Conservation (phyloP, 2,888 invertebrate species). For the Troides aeacus region DNA sequence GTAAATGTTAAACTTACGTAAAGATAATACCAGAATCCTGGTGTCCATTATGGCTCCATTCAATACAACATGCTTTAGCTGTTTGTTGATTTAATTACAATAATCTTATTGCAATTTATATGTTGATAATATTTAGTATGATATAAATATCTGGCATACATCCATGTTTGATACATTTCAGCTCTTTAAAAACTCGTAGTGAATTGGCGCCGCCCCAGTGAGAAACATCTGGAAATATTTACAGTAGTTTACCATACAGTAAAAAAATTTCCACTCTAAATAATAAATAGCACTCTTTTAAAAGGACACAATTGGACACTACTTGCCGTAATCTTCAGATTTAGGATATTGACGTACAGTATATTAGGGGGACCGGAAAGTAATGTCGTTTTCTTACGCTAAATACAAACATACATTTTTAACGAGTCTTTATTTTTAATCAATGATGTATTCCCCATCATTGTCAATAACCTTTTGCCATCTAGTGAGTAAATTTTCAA, state of each 20-base stretch:
- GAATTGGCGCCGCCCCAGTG: slow-evolving; percentile 31
- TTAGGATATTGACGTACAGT: no score
- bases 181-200: slow-evolving; percentile 30
- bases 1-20: not conserved
- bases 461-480: no score
- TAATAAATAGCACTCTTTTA: not conserved
- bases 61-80: slow-evolving; percentile 1
- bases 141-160: slow-evolving; percentile 23
- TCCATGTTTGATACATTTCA: slow-evolving; percentile 29
- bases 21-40: not conserved
- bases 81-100: not conserved
- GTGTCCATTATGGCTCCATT: slow-evolving; percentile 4
- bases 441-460: no score
- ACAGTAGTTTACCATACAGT: slow-evolving; percentile 6
- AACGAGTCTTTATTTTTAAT: no score
- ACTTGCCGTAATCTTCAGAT: no score
- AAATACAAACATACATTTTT: no score
- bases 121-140: slow-evolving; percentile 5
- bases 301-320: no score
- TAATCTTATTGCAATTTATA: not conserved
- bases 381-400: no score
- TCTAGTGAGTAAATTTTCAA: no score
- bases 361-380: no score
- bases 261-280: not conserved
- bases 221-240: slow-evolving; percentile 13